Base-by-base conservation (phyloP, 2,888 invertebrate species). In the Diachrysia chrysitis region DNA sequence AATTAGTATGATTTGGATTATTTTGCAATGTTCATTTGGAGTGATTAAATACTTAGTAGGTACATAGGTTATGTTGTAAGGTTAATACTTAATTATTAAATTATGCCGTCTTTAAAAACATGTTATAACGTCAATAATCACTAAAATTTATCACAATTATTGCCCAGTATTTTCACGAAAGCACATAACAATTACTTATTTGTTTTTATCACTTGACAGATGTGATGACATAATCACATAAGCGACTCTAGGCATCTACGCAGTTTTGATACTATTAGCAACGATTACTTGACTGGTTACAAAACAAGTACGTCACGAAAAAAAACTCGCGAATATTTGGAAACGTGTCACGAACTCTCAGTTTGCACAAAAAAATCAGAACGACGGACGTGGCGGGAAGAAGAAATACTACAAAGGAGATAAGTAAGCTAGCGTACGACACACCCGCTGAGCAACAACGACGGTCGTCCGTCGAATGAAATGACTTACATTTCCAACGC, bases 391-490 rank as follows among this genome's bases (percentile, higher is more conserved):
- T 67, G 67, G 76, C 63, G 71, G 63, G 37, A 58, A 19, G 32
- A 63, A 69, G 29, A 32, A 64, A 58, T 56, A 72, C 68, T 70
- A 37, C 66, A 69, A 25, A 46, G 57, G 55, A 67, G 17, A 37
- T 58, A 48, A 72, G 58, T 58, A 61, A 72, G 58, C 62, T 61
- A 71, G 59, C 59, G 35, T 16, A 54, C 68, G 37, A 58, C 60
- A 54, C 63, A 56, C 66, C 61, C 69, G 64, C 70, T 48, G 65
- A 79, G 72, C 73, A 61, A 71, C 46, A 58, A 73, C 83, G 73
- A 74, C 79, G 82, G 81, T 79, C 78, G 81, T 60, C 78, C 73
- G 85, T 71, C 82, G 88, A 90, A 87, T 90, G 87, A 84, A 46
- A 71, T 53, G 59, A 69, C 60, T 73, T 77, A 65, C 73, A 79